These are phyloP conservation scores for Rhynchonycteris naso DNA, from an alignment of 2,797 vertebrate species.

Conservation along the genomic window DNA sequence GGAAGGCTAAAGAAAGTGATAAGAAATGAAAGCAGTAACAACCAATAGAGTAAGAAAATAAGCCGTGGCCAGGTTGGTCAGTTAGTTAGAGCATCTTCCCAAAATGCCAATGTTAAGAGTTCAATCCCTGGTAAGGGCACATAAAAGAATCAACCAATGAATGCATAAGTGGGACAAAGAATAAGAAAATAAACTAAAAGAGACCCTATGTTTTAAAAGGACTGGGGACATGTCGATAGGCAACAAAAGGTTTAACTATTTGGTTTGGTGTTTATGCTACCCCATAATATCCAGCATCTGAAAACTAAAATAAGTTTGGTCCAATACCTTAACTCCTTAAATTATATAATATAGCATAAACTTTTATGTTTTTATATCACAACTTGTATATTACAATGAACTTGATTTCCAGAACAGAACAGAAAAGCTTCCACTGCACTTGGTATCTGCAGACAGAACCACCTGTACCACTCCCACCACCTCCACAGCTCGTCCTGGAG, in stretches of 20 bases:
- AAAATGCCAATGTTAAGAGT: too few species aligned
- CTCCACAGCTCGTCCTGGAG: background rate
- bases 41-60: background rate
- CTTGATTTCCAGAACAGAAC: background rate
- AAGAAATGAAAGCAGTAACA: background rate
- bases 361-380: background rate
- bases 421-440: conserved; percentile 8
- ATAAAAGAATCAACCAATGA: background rate
- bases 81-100: too few species aligned
- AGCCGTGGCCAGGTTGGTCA: too few species aligned
- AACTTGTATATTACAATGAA: conserved; percentile 5
- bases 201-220: background rate
- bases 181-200: background rate
- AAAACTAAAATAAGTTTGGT: background rate
- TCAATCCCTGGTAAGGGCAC: too few species aligned
- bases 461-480: background rate
- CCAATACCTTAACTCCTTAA: conserved; percentile 12
- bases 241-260: background rate
- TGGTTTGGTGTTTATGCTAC: background rate
- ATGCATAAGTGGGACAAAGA: background rate
- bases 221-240: background rate
- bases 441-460: background rate
- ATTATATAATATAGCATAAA: background rate
- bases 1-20: background rate
- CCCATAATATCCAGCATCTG: background rate